A percentile compares a stretch with the other conserved stretches of the same genome.
Conservation (phyloP, 2,113 vertebrate species). For the Macquaria ambigua region DNA sequence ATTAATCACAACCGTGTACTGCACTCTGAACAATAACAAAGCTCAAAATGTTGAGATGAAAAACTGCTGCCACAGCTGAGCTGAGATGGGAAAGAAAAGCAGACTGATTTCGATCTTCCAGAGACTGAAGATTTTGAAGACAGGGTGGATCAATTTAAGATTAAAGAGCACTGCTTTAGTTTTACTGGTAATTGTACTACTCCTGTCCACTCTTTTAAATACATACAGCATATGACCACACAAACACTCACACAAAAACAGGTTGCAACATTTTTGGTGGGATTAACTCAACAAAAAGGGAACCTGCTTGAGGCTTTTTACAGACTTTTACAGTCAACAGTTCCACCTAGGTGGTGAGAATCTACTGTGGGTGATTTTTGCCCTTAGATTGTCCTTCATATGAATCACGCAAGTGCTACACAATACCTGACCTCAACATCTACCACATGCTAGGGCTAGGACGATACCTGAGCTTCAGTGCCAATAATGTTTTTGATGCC, state of each 20-base stretch:
- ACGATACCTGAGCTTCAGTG: background rate
- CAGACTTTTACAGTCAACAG: no score
- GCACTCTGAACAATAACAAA: conserved; percentile 48
- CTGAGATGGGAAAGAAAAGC: conserved; percentile 42
- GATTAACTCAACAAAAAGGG: conserved; percentile 3
- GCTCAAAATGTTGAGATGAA: conserved; percentile 32
- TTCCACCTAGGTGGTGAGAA: background rate
- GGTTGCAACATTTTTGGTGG: background rate
- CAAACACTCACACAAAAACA: background rate
- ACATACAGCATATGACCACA: background rate
- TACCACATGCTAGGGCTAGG: no score
- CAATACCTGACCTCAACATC: background rate
- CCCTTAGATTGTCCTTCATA: no score
- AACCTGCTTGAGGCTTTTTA: background rate
- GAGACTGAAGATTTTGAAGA: conserved; percentile 14
- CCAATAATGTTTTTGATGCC: background rate
- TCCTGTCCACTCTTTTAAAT: background rate
- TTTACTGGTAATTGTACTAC: background rate
- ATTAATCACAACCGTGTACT: conserved; percentile 55
- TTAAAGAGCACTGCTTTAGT: background rate
- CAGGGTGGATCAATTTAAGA: conserved; percentile 24
- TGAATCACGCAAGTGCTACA: background rate
- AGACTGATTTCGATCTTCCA: conserved; percentile 31
- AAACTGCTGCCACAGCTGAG: conserved; percentile 27
- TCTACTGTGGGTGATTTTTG: background rate